Evolutionary conservation across 2,113 vertebrate genomes (phyloP).

Genomic region (Struthio camelus): DNA sequence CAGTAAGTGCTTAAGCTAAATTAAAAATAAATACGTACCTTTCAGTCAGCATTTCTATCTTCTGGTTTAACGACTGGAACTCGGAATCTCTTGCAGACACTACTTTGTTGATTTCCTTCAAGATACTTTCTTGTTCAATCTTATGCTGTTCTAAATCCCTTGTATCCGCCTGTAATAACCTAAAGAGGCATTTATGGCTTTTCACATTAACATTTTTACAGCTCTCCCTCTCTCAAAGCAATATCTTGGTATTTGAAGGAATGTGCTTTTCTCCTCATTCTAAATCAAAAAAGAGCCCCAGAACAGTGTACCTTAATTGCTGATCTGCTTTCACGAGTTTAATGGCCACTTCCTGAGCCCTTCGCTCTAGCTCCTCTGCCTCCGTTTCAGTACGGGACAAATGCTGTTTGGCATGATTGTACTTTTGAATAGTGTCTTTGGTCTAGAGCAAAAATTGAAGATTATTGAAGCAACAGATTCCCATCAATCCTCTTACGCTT

Average conservation of each 20-base stretch:
- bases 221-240: neutral
- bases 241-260: neutral
- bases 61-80: slow-evolving; percentile 78
- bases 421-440: slow-evolving; percentile 74
- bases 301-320: slow-evolving; percentile 78
- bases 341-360: slow-evolving; percentile 76
- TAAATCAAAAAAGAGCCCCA: neutral
- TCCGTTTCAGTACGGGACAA: slow-evolving; percentile 74
- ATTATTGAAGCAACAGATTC: slow-evolving; percentile 16
- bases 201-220: neutral
- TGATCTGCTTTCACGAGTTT: slow-evolving; percentile 79
- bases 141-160: slow-evolving; percentile 74
- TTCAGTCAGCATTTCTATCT: slow-evolving; percentile 73
- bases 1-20: neutral
- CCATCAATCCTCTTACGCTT: neutral
- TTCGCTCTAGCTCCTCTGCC: slow-evolving; percentile 79
- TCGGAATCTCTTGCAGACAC: slow-evolving; percentile 76
- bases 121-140: slow-evolving; percentile 74
- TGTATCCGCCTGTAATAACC: slow-evolving; percentile 76
- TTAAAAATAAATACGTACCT: slow-evolving; percentile 58
- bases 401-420: slow-evolving; percentile 65
- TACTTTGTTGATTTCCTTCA: slow-evolving; percentile 78
- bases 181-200: slow-evolving; percentile 48
- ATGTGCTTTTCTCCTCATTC: neutral
- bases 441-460: slow-evolving; percentile 69